Evolutionary conservation across 2,888 invertebrate genomes (phyloP), one percentile per base, ranked within the genome.

Genomic region (Tribolium freemani): DNA sequence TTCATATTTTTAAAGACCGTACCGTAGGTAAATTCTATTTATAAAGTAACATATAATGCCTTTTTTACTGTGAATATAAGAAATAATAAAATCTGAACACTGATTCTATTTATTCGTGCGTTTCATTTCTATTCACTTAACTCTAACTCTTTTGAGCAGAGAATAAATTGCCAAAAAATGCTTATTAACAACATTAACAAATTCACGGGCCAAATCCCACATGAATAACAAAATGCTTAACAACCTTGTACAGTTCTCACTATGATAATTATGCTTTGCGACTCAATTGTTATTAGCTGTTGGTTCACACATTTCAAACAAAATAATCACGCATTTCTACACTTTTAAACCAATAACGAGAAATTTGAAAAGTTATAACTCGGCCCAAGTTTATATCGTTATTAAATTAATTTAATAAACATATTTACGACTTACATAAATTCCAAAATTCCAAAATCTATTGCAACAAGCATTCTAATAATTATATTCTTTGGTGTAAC

Each of bases 61-160:
- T 73, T 72, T 76, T 77, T 77, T 76, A 56, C 71, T 77, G 74
- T 78, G 74, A 76, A 72, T 77, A 74, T 77, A 60, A 67, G 56
- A 61, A 76, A 74, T 75, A 75, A 77, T 71, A 72, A 72, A 72
- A 57, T 50, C 72, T 72, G 44, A 72, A 72, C 58, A 69, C 13
- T 69, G 72, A 69, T 50, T 26, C 13, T 69, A 45, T 69, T 72
- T 57, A 51, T 20, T 53, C 64, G 45, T 51, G 71, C 68, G 71
- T 75, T 77, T 72, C 50, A 72, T 74, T 74, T 63, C 51, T 10
- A 30, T 9, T 16, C 9, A 44, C 10, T 9, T 16, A 38, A 38
- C 8, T n/a, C 8, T 38, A 38, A 38, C 5, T 38, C n/a, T 1
- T 38, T 3, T 31, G 9, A 31, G 21, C 10, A 38, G 21, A 9